A percentile compares a stretch with the other conserved stretches of the same genome.
phyloP scores from a whole-genome alignment of 2,888 invertebrate genomes.

The Orthonevra nobilis region DNA sequence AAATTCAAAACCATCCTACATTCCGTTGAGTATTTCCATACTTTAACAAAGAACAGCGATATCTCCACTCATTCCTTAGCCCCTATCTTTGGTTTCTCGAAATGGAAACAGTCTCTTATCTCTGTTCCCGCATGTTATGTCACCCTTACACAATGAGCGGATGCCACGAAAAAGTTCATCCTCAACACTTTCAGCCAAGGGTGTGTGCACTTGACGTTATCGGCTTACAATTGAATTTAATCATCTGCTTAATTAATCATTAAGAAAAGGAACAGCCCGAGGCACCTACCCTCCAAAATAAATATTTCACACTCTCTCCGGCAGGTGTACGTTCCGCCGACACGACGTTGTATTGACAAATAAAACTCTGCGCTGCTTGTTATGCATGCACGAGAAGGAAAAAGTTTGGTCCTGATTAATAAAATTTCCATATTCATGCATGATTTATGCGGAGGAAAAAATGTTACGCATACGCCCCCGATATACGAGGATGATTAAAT shows the following conservation, averaged over 20 bases:
- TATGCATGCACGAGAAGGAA: constrained; percentile 2
- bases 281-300: constrained; percentile 29
- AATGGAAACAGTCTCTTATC: constrained; percentile 33
- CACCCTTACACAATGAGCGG: not conserved
- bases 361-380: not conserved
- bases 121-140: not conserved
- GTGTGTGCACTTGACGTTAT: constrained; percentile 33
- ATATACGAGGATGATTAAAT: not conserved
- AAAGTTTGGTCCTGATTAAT: constrained; percentile 49
- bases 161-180: constrained; percentile 14
- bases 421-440: constrained; percentile 60
- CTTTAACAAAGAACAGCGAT: not conserved
- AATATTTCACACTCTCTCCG: constrained; percentile 12
- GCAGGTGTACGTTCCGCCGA: not conserved
- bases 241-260: constrained; percentile 58
- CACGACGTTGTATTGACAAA: not conserved
- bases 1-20: too few species aligned
- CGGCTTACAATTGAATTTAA: constrained; percentile 48
- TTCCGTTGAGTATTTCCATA: constrained; percentile 22
- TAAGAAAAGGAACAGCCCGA: constrained; percentile 20
- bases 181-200: not conserved
- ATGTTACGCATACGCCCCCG: constrained; percentile 44
- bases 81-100: not conserved
- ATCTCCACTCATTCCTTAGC: not conserved
- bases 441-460: constrained; percentile 49